Conservation (phyloP, 1,140 invertebrate species). For the Palaemon carinicauda region DNA sequence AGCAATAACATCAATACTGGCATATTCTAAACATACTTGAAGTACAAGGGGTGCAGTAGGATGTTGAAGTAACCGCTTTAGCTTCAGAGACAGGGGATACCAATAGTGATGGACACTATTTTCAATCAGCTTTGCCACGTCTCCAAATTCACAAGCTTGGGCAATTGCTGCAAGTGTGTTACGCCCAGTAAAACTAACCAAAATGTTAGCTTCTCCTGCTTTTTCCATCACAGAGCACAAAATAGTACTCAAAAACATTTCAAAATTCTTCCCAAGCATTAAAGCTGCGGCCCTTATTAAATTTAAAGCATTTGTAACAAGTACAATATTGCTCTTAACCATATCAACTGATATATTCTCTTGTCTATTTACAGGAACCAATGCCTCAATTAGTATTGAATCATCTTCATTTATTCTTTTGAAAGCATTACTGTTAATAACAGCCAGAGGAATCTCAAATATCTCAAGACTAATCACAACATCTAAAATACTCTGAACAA, state of each 20-base stretch:
- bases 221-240: conserved; percentile 46
- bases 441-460: neutral
- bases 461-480: neutral
- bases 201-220: conserved; percentile 40
- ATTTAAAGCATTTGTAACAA: conserved; percentile 21
- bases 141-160: conserved; percentile 15
- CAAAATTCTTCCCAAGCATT: conserved; percentile 30
- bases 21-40: conserved; percentile 31
- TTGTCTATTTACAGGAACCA: conserved; percentile 10
- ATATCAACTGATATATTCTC: conserved; percentile 12
- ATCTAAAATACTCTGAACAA: conserved; percentile 15
- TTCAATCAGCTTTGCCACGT: conserved; percentile 31
- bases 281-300: conserved; percentile 24
- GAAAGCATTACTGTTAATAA: neutral
- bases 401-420: neutral
- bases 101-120: conserved; percentile 42
- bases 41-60: conserved; percentile 39
- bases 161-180: conserved; percentile 33
- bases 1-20: conserved; percentile 29
- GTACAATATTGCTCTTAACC: conserved; percentile 38
- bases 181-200: conserved; percentile 25
- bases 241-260: conserved; percentile 36
- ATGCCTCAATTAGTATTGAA: neutral
- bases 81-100: conserved; percentile 43
- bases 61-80: conserved; percentile 29